Evolutionary conservation across 2,797 vertebrate species (phyloP).

Genomic region (Leptatherina wallacei): DNA sequence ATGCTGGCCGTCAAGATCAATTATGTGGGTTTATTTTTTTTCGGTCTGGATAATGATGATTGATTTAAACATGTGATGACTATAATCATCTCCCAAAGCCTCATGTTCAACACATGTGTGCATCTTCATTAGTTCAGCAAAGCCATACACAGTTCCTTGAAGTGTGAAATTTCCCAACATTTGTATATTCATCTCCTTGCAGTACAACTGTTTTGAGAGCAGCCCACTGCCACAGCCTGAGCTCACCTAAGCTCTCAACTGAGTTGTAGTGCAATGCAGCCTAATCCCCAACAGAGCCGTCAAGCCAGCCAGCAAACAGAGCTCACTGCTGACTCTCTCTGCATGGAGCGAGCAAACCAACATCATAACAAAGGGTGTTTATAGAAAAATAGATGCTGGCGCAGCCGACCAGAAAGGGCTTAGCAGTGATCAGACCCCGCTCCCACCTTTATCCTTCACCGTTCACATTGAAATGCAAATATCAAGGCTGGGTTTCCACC

Average conservation of each 20-base stretch:
- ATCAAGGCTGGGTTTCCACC: constrained; percentile 98
- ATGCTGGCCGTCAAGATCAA: constrained; percentile 39
- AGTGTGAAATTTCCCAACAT: constrained; percentile 73
- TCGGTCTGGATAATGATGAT: constrained; percentile 72
- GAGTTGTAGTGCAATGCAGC: constrained; percentile 73
- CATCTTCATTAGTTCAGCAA: constrained; percentile 73
- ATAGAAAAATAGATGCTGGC: constrained; percentile 90
- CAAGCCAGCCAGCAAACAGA: constrained; percentile 88
- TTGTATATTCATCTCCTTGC: constrained; percentile 40
- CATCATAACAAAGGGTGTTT: constrained; percentile 98
- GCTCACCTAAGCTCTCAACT: constrained; percentile 76
- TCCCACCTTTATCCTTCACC: constrained; percentile 98
- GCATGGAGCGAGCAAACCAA: constrained; percentile 89
- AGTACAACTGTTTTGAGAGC: constrained; percentile 47
- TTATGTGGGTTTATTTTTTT: constrained; percentile 49
- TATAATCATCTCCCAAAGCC: constrained; percentile 73
- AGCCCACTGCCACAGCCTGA: constrained; percentile 49
- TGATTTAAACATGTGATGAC: constrained; percentile 74
- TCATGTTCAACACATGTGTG: constrained; percentile 66
- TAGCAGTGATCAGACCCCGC: constrained; percentile 98
- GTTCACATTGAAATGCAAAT: constrained; percentile 99
- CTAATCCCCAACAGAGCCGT: constrained; percentile 85
- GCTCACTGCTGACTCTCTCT: constrained; percentile 83
- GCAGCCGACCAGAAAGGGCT: constrained; percentile 98
- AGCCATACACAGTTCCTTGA: constrained; percentile 56